A percentile compares a stretch with the other conserved stretches of the same genome.
Conservation (phyloP, 2,113 vertebrate genomes). For the Saccopteryx leptura region DNA sequence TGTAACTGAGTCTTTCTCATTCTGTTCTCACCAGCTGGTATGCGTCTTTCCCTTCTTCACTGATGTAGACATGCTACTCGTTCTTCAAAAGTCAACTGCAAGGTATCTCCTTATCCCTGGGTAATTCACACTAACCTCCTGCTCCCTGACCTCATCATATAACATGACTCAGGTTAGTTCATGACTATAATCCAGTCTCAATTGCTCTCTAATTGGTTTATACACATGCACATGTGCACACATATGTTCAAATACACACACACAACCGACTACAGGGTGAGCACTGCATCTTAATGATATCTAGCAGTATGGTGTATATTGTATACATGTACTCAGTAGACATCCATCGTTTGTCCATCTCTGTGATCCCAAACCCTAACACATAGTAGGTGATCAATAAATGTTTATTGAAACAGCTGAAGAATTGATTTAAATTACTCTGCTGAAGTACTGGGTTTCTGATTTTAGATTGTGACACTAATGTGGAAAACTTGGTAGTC, state of each 20-base stretch:
- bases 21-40: background rate
- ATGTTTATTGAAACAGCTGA: background rate
- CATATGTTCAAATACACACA: background rate
- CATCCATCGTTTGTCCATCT: background rate
- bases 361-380: background rate
- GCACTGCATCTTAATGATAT: background rate
- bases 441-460: slow-evolving; percentile 8
- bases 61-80: background rate
- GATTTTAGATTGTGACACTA: background rate
- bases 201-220: slow-evolving; percentile 4
- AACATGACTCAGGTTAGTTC: background rate
- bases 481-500: background rate
- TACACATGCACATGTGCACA: background rate
- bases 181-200: background rate
- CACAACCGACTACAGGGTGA: background rate
- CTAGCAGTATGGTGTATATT: background rate
- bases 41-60: background rate
- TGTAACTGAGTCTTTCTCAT: background rate
- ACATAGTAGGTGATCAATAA: background rate
- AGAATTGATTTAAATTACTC: slow-evolving; percentile 4
- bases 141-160: background rate
- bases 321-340: background rate
- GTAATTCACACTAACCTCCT: background rate
- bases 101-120: background rate
- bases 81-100: background rate